phyloP scores from a whole-genome alignment of 2,797 vertebrate species.

The Sebastes melanostomus region DNA sequence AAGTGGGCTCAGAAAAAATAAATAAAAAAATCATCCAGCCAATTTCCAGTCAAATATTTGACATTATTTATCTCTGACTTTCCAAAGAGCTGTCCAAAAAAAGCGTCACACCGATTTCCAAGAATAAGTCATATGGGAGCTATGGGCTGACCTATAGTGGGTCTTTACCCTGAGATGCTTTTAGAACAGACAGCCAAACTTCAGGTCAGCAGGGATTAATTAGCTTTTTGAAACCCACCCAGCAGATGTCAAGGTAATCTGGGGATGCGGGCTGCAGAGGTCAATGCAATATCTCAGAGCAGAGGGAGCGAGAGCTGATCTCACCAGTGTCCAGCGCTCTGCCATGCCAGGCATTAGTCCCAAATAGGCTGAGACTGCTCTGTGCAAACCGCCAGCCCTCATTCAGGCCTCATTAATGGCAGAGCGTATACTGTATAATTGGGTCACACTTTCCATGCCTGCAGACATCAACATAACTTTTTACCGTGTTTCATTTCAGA shows the following conservation, averaged over 20 bases:
- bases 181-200: slow-evolving; percentile 75
- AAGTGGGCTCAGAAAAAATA: background rate
- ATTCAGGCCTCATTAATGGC: slow-evolving; percentile 60
- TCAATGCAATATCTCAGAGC: slow-evolving; percentile 80
- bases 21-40: background rate
- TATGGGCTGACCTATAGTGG: slow-evolving; percentile 59
- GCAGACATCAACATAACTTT: slow-evolving; percentile 13
- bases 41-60: slow-evolving; percentile 20
- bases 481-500: background rate
- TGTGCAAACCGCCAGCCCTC: slow-evolving; percentile 41
- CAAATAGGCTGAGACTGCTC: slow-evolving; percentile 52
- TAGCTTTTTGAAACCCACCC: slow-evolving; percentile 82
- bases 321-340: slow-evolving; percentile 47
- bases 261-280: slow-evolving; percentile 74
- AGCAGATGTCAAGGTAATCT: slow-evolving; percentile 85
- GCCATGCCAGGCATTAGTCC: slow-evolving; percentile 52
- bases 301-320: slow-evolving; percentile 63
- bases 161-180: slow-evolving; percentile 69
- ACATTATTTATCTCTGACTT: slow-evolving; percentile 16
- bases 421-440: slow-evolving; percentile 28
- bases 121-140: slow-evolving; percentile 42
- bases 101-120: slow-evolving; percentile 27
- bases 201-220: slow-evolving; percentile 85
- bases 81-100: slow-evolving; percentile 31
- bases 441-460: slow-evolving; percentile 51